Percentiles rank a stretch among this genome's conserved stretches.
Evolutionary conservation across 2,797 vertebrate genomes (phyloP).

Genomic region (Otolemur crassicaudatus): DNA sequence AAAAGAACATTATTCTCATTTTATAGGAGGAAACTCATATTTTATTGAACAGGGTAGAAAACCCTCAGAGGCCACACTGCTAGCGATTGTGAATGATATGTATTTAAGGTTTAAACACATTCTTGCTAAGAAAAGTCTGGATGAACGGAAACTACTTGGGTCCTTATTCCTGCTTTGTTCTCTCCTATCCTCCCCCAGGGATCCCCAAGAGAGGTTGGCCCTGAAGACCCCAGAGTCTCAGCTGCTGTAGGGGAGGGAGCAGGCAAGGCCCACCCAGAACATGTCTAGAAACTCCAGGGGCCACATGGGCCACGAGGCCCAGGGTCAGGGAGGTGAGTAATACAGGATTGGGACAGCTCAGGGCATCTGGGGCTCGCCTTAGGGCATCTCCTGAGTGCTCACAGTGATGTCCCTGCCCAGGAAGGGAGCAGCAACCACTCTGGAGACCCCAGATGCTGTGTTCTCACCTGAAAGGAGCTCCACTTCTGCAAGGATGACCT

Average conservation of each 20-base stretch:
- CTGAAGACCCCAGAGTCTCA: too few species aligned
- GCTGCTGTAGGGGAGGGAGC: background rate
- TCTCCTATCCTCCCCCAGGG: background rate
- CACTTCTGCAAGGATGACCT: background rate
- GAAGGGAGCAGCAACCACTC: background rate
- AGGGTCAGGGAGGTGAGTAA: too few species aligned
- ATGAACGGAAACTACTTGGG: rapidly evolving
- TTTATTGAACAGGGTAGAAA: background rate
- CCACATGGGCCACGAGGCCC: background rate
- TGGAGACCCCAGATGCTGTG: background rate
- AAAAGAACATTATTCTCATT: background rate
- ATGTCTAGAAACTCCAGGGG: background rate
- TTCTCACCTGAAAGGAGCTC: background rate
- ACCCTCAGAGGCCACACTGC: background rate
- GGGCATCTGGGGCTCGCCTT: background rate
- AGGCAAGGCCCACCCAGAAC: background rate
- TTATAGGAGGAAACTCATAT: background rate
- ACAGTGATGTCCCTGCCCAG: background rate
- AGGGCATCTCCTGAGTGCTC: background rate
- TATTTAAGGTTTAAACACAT: background rate
- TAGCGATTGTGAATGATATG: too few species aligned
- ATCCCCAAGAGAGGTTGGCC: background rate
- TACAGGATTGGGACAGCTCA: background rate
- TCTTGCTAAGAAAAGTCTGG: background rate
- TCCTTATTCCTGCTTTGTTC: background rate